A percentile compares a stretch with the other conserved stretches of the same genome.
Conservation (phyloP, 2,113 vertebrate species). For the Rana temporaria region DNA sequence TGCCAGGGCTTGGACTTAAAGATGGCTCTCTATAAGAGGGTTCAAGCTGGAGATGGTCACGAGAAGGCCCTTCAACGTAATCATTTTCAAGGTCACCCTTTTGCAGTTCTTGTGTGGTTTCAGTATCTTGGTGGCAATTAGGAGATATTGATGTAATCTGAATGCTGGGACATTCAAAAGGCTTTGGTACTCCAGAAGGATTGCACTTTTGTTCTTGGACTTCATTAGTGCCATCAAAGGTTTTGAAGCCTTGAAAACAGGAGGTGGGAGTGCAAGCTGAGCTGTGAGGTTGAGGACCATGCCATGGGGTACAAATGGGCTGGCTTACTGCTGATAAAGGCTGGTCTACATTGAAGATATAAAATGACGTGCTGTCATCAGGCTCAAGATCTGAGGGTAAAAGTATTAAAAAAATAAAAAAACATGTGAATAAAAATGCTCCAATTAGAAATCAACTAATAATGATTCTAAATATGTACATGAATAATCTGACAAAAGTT, state of each 20-base stretch:
- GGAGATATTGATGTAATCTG: slow-evolving; percentile 98
- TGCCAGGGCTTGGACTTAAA: slow-evolving; percentile 94
- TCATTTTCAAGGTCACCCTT: slow-evolving; percentile 88
- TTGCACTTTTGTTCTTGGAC: slow-evolving; percentile 84
- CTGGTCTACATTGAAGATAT: slow-evolving; percentile 93
- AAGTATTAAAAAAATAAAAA: no score
- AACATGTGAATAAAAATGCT: not conserved
- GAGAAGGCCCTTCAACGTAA: slow-evolving; percentile 89
- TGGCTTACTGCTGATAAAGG: slow-evolving; percentile 86
- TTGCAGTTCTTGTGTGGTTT: slow-evolving; percentile 82
- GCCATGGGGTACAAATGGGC: slow-evolving; percentile 84
- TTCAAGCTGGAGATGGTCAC: slow-evolving; percentile 96
- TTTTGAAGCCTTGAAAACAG: slow-evolving; percentile 82
- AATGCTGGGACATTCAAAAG: slow-evolving; percentile 97
- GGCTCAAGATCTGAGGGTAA: slow-evolving; percentile 85
- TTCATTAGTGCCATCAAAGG: slow-evolving; percentile 79
- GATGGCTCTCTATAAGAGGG: slow-evolving; percentile 93
- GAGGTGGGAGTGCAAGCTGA: slow-evolving; percentile 82
- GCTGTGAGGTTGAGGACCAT: slow-evolving; percentile 87
- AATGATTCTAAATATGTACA: no score
- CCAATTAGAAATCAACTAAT: no score
- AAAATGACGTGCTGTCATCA: slow-evolving; percentile 94
- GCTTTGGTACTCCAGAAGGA: slow-evolving; percentile 85
- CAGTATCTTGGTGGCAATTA: slow-evolving; percentile 95
- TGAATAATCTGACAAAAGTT: no score